Base-by-base conservation (phyloP, 2,888 invertebrate genomes). In the Troides oblongomaculatus region DNA sequence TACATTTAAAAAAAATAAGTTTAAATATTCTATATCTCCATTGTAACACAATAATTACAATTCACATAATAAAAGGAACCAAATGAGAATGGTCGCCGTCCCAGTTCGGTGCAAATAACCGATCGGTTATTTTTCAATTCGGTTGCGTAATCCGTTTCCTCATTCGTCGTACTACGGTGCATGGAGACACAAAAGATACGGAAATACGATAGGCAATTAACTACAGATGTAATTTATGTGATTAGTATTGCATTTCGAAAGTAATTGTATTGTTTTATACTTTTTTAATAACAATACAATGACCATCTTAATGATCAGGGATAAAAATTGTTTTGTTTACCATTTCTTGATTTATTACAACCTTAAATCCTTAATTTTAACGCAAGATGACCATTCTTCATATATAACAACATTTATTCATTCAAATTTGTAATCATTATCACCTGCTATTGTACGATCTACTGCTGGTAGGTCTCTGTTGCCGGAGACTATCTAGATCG, bases 181-280 rank as follows among this genome's bases (percentile, higher is more conserved):
- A 50, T 36, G n/a, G 46, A 66, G 3, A 46, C 60, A 53, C 60
- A 66, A 66, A 17, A 66, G 60, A 66, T 53, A 50, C 50, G 66
- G 66, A 66, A 66, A 36, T 59, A 50, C 0, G 30, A 30, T 14
- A 18, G 53, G 60, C 59, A 57, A 53, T 18, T 30, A 36, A 10
- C 5, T 36, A 4, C 30, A 36, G 36, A 36, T 21, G 53, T 53
- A 46, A 53, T 59, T 60, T 60, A 12, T 61, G 25, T 23, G 65
- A 65, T 66, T 50, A n/a, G 2, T n/a, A 50, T 50, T 30, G 30
- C 1, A 39, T 39, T 64, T 64, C 18, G 57, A 39, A 43, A 58
- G n/a, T 64, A 36, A 39, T 1, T 50, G 50, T 50, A 50, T 18
- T 18, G 18, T 50, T 50, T 50, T 12, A 18, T 17, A 50, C 8